Conservation (phyloP, 2,797 vertebrate species). For the Ispidina picta region DNA sequence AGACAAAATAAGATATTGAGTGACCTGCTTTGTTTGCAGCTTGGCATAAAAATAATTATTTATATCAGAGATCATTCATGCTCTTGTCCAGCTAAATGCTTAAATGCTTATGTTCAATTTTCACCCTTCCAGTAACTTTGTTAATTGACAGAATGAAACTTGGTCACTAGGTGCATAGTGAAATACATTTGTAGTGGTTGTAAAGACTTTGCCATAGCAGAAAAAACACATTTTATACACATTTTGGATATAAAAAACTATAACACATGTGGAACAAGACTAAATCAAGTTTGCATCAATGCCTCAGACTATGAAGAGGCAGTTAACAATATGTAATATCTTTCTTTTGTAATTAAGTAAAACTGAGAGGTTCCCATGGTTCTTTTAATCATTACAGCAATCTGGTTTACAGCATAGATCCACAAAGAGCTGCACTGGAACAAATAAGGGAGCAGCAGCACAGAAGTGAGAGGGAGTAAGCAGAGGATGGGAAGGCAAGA, state of each 20-base stretch:
- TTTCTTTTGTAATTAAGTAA: constrained; percentile 5
- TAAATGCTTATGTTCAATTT: neutral
- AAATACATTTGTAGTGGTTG: neutral
- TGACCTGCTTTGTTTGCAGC: neutral
- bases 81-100: neutral
- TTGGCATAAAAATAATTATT: neutral
- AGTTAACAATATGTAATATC: neutral
- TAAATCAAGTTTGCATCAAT: neutral
- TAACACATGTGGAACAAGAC: neutral
- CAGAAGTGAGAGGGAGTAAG: neutral
- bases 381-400: neutral
- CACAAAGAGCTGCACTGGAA: neutral
- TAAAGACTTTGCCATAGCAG: neutral
- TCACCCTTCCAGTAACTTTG: neutral
- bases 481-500: neutral
- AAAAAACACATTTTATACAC: neutral
- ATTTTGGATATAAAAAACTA: neutral
- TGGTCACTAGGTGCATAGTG: neutral
- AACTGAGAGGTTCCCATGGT: neutral
- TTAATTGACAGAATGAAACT: neutral
- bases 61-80: neutral
- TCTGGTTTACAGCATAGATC: neutral
- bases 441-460: neutral
- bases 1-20: neutral
- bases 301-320: neutral